phyloP scores from a whole-genome alignment of 2,113 vertebrate species.

The Cebidichthys violaceus region DNA sequence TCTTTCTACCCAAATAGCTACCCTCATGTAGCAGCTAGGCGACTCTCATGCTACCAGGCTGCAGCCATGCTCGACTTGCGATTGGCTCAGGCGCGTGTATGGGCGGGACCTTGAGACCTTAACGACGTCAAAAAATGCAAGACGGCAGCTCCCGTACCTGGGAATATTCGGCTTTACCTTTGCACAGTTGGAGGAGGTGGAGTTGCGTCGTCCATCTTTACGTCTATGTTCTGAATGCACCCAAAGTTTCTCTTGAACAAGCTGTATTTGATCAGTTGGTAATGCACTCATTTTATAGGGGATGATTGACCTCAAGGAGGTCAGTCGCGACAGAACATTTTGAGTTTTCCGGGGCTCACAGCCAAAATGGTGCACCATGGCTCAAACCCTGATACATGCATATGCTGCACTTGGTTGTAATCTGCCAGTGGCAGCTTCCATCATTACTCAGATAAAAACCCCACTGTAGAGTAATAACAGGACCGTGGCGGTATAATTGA shows the following conservation, averaged over 20 bases:
- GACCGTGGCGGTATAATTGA: neutral
- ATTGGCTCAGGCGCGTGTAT: neutral
- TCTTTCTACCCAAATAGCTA: too few species aligned
- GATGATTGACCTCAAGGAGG: neutral
- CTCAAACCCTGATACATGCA: neutral
- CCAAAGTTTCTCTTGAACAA: neutral
- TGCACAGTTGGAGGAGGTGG: neutral
- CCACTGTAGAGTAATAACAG: constrained; percentile 2
- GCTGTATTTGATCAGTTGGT: neutral
- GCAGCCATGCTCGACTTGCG: too few species aligned
- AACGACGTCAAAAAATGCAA: neutral
- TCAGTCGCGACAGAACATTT: neutral
- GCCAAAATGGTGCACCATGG: neutral
- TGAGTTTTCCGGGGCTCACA: neutral
- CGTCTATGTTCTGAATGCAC: too few species aligned
- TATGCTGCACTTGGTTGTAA: neutral
- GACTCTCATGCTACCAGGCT: too few species aligned
- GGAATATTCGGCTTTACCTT: neutral
- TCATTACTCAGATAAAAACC: neutral
- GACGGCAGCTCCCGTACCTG: neutral
- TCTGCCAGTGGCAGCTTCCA: neutral
- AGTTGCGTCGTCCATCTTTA: too few species aligned
- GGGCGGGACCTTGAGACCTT: neutral
- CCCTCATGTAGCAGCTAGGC: too few species aligned
- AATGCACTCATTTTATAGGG: neutral